Conservation (phyloP, 1,140 invertebrate species). For the Drosophila ambigua region DNA sequence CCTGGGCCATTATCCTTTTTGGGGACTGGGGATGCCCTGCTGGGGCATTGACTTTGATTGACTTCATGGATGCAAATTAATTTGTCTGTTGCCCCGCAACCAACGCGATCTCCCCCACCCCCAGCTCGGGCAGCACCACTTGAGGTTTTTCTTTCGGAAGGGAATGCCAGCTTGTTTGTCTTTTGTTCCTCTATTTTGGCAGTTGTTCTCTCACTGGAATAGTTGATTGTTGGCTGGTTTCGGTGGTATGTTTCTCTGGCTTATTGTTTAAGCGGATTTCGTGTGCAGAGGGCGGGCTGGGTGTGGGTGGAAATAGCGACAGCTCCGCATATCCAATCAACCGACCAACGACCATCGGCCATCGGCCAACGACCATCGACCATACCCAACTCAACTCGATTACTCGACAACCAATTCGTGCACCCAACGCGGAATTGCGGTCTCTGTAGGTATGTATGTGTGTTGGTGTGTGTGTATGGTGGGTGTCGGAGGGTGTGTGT, state of each 20-base stretch:
- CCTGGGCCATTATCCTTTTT: slow-evolving; percentile 2
- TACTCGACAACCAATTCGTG: slow-evolving; percentile 48
- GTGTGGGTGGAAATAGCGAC: slow-evolving; percentile 19
- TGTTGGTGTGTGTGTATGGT: background rate
- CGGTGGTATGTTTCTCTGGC: slow-evolving; percentile 46
- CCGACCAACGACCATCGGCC: slow-evolving; percentile 2
- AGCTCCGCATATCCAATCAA: slow-evolving; percentile 49
- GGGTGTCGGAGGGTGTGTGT: background rate
- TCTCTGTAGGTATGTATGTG: slow-evolving; percentile 5
- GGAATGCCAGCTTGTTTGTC: slow-evolving; percentile 24
- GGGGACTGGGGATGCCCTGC: background rate
- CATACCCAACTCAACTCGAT: slow-evolving; percentile 48
- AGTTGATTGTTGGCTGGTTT: slow-evolving; percentile 31
- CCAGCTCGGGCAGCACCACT: background rate
- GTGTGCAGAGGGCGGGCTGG: slow-evolving; percentile 10
- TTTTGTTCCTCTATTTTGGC: slow-evolving; percentile 34
- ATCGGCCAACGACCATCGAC: background rate
- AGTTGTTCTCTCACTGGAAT: slow-evolving; percentile 5
- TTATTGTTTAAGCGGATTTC: slow-evolving; percentile 64
- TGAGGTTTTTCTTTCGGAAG: slow-evolving; percentile 21
- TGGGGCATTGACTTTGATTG: slow-evolving; percentile 36
- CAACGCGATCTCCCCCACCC: too few relatives aligned
- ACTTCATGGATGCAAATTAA: slow-evolving; percentile 39
- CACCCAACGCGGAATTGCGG: slow-evolving; percentile 27
- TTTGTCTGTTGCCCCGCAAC: slow-evolving; percentile 24